Evolutionary conservation across 2,797 vertebrate genomes (phyloP), one percentile per base, ranked within the genome.

Genomic region (Lateolabrax maculatus): DNA sequence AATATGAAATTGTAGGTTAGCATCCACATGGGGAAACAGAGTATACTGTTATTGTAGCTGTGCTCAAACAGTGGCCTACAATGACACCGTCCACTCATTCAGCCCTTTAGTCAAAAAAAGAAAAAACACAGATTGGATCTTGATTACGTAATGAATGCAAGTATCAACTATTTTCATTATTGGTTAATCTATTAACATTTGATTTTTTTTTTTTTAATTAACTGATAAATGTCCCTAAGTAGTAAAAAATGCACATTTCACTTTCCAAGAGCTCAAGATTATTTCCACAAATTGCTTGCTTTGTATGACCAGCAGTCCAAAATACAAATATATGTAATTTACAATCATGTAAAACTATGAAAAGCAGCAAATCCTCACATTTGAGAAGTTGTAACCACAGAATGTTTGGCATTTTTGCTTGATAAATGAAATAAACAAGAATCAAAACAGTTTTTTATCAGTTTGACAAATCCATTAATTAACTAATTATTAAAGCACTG

Each of bases 401-500:
- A 71, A 39, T 37, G 19, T 29, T 60, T 21, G 1, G 18, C 9
- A 61, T 52, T 43, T 66, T 63, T 31, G 9, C 13, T 49, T 64
- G 29, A 60, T 52, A 68, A 82, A 53, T 61, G 25, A 70, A 18
- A 49, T 18, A 25, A 63, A 52, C 8, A 57, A 69, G 6, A 34
- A 55, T 66, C 53, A 64, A 46, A 74, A 73, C 61, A 69, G 6
- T 31, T 41, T 65, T 34, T 62, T 44, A 46, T 56, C 57, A 21
- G 8, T 84, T 64, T 43, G 21, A 16, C 25, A 62, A 73, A 73
- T 52, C 16, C 9, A 23, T 70, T 52, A 53, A 86, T 68, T 19
- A 55, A 52, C 31, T 18, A 52, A 75, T 27, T 60, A 34, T 36
- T 53, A 57, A 41, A 79, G n/a, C 29, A 23, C 19, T 2, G 11